A percentile compares a stretch with the other conserved stretches of the same genome.
phyloP scores from a whole-genome alignment of 1,140 invertebrate species.

The Sipha flava region DNA sequence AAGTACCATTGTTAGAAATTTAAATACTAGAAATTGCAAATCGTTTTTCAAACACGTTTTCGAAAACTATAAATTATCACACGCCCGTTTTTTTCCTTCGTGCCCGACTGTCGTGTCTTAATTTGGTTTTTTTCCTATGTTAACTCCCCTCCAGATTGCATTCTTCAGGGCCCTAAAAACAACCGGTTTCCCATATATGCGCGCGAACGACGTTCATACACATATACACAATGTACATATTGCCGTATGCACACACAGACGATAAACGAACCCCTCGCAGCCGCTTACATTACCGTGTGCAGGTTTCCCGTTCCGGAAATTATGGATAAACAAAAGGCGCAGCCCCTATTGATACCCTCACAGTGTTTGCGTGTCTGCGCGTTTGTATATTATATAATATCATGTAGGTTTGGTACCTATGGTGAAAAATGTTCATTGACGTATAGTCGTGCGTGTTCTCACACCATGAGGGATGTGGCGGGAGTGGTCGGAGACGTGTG shows the following conservation, averaged over 20 bases:
- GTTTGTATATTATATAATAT: neutral
- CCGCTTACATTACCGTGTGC: neutral
- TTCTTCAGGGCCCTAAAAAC: slow-evolving; percentile 17
- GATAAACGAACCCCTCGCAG: neutral
- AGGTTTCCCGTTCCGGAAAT: slow-evolving; percentile 23
- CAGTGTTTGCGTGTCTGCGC: neutral
- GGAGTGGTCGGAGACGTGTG: neutral
- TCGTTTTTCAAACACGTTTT: neutral
- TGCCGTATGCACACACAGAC: neutral
- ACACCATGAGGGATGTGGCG: neutral
- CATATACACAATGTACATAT: no score
- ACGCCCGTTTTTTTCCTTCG: neutral
- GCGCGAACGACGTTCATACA: neutral
- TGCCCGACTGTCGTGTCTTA: neutral
- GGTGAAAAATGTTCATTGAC: neutral
- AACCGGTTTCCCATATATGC: slow-evolving; percentile 11
- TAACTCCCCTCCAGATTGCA: slow-evolving; percentile 13
- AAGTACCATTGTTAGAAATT: neutral
- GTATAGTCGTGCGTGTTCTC: neutral
- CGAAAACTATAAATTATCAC: neutral
- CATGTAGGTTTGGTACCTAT: neutral
- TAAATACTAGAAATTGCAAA: neutral
- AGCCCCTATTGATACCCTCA: slow-evolving; percentile 3
- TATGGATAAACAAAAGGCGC: slow-evolving; percentile 22
- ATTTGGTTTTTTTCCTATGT: neutral